phyloP scores from a whole-genome alignment of 2,888 invertebrate genomes.

The Embidobia sp. region DNA sequence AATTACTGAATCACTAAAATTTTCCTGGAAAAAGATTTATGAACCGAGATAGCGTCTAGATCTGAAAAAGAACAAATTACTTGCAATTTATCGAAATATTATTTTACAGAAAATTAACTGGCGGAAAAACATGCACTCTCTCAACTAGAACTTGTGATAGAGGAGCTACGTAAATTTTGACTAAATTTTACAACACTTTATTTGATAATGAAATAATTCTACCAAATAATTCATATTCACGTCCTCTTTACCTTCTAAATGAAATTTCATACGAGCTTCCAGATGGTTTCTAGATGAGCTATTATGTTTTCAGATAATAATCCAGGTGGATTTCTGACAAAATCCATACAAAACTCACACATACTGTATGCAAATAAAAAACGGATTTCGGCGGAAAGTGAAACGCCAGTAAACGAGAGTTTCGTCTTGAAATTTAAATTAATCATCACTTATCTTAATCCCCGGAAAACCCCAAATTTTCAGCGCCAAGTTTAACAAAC shows the following conservation, averaged over 20 bases:
- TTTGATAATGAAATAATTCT: slow-evolving; percentile 35
- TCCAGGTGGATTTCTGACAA: slow-evolving; percentile 17
- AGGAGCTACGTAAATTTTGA: neutral
- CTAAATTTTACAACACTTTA: slow-evolving; percentile 12
- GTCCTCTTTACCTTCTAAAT: slow-evolving; percentile 16
- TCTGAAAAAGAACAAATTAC: too few relatives aligned
- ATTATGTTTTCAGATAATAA: slow-evolving; percentile 50
- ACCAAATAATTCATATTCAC: slow-evolving; percentile 34
- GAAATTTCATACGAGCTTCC: slow-evolving; percentile 26
- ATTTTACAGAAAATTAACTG: too few relatives aligned
- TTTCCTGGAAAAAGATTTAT: too few relatives aligned
- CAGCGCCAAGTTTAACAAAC: too few relatives aligned
- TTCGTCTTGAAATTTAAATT: slow-evolving; percentile 14
- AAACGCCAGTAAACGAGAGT: neutral
- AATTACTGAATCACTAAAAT: too few relatives aligned
- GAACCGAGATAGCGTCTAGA: too few relatives aligned
- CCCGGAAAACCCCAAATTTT: neutral
- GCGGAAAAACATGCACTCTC: too few relatives aligned
- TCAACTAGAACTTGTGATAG: too few relatives aligned
- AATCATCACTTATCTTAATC: slow-evolving; percentile 22
- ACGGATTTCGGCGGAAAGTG: slow-evolving; percentile 17
- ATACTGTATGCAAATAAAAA: slow-evolving; percentile 34
- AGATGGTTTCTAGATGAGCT: slow-evolving; percentile 41
- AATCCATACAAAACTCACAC: slow-evolving; percentile 31
- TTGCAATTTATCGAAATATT: too few relatives aligned